A percentile compares a stretch with the other conserved stretches of the same genome.
phyloP scores from a whole-genome alignment of 2,888 invertebrate genomes.

The Oscheius sp. region DNA sequence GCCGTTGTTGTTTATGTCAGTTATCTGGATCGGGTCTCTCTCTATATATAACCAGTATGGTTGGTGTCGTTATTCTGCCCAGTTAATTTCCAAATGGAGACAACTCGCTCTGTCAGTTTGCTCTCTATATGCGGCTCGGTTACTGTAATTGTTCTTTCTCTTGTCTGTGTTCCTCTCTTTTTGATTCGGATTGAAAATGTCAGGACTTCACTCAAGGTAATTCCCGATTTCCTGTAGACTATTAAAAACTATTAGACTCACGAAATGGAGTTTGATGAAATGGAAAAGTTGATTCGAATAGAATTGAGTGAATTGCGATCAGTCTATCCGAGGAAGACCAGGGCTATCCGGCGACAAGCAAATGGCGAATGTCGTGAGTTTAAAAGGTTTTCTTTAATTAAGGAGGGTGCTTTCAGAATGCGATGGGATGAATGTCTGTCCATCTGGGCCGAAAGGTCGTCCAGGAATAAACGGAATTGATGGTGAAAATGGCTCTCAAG shows the following conservation, averaged over 20 bases:
- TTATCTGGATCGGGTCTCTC: too few relatives aligned
- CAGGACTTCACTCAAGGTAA: conserved; percentile 33
- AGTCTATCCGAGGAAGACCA: neutral
- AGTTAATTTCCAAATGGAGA: too few relatives aligned
- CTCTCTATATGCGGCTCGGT: conserved; percentile 38
- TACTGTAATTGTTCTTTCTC: conserved; percentile 34
- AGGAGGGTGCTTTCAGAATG: conserved; percentile 46
- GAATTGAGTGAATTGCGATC: conserved; percentile 31
- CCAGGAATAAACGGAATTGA: conserved; percentile 68
- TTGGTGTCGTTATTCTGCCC: too few relatives aligned
- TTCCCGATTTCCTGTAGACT: too few relatives aligned
- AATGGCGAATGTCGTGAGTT: conserved; percentile 6
- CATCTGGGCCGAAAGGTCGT: conserved; percentile 56
- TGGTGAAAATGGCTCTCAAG: conserved; percentile 58
- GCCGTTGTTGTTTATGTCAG: too few relatives aligned
- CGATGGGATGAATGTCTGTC: conserved; percentile 46
- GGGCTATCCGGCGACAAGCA: neutral
- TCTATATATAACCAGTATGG: too few relatives aligned
- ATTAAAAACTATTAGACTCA: conserved; percentile 27
- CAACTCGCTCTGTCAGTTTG: conserved; percentile 34
- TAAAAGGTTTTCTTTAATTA: neutral
- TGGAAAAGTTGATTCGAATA: conserved; percentile 37
- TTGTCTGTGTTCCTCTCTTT: conserved; percentile 43
- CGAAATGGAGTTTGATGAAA: conserved; percentile 40
- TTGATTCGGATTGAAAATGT: conserved; percentile 36